Percentiles rank a stretch among this genome's conserved stretches.
Conservation (phyloP, 1,140 invertebrate genomes). For the Drosophila punjabiensis region DNA sequence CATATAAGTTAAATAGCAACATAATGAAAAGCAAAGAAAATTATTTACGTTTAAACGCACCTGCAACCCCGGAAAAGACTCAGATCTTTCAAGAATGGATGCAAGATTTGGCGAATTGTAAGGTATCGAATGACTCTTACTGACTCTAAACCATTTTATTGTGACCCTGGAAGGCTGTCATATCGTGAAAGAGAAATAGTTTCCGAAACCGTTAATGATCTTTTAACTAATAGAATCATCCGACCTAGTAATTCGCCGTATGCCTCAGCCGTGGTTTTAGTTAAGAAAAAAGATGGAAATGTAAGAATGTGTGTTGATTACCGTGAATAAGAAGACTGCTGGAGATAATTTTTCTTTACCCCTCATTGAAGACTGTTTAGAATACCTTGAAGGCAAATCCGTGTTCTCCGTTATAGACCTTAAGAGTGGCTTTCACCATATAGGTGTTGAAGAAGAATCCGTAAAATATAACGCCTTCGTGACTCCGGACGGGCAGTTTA, state of each 20-base stretch:
- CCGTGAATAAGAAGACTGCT: conserved; percentile 14
- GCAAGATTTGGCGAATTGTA: not conserved
- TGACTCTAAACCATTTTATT: too few relatives aligned
- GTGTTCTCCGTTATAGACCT: not conserved
- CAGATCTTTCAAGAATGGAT: not conserved
- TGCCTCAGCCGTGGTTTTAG: conserved; percentile 5
- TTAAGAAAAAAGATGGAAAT: conserved; percentile 17
- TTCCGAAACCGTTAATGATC: too few relatives aligned
- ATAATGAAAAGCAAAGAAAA: not conserved
- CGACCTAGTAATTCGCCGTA: conserved; percentile 1
- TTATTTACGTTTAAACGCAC: not conserved
- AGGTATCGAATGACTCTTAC: not conserved
- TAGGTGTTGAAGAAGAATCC: not conserved
- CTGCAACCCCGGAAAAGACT: not conserved
- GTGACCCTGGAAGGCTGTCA: too few relatives aligned
- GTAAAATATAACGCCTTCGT: too few relatives aligned
- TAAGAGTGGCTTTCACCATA: not conserved
- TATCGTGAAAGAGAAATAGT: not conserved
- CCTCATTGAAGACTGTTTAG: conserved; percentile 21
- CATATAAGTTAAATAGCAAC: not conserved
- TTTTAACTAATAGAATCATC: not conserved
- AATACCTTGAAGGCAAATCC: conserved; percentile 1
- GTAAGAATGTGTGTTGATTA: conserved; percentile 31
- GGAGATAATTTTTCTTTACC: conserved; percentile 7
- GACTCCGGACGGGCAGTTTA: too few relatives aligned